These are phyloP conservation scores for Metallyticus violacea DNA, from an alignment of 2,888 invertebrate genomes.

Conservation along the genomic window DNA sequence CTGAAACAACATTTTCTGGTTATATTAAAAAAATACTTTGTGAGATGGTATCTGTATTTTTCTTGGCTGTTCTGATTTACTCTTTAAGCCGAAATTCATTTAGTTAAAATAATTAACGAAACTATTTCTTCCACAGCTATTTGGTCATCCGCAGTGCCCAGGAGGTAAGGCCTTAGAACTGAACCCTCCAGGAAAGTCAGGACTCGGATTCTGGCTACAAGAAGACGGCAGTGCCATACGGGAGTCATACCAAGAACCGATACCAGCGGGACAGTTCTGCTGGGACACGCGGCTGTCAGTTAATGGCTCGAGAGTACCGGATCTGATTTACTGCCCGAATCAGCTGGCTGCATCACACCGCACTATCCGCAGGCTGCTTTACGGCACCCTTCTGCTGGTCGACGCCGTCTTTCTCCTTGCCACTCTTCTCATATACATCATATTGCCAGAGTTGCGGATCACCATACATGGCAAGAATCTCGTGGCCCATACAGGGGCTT, in stretches of 20 bases:
- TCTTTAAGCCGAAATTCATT: no score
- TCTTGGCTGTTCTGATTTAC: no score
- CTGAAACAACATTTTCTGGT: no score
- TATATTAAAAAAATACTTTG: no score
- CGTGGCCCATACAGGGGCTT: slow-evolving; percentile 23
- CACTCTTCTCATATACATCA: slow-evolving; percentile 24
- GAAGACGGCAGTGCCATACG: not conserved
- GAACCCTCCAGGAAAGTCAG: not conserved
- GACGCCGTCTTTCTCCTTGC: slow-evolving; percentile 26
- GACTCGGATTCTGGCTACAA: not conserved
- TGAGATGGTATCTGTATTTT: no score
- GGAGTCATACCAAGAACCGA: not conserved
- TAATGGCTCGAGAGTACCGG: not conserved
- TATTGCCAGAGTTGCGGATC: slow-evolving; percentile 22
- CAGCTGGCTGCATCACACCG: not conserved
- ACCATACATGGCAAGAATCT: slow-evolving; percentile 25
- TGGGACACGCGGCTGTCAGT: slow-evolving; percentile 10
- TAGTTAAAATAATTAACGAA: no score
- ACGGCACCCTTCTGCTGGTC: slow-evolving; percentile 17
- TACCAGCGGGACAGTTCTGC: slow-evolving; percentile 9
- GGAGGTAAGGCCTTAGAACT: not conserved
- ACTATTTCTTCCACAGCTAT: not conserved
- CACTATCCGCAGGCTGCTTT: not conserved
- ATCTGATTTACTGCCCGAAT: slow-evolving; percentile 8
- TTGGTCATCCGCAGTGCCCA: not conserved